phyloP scores from a whole-genome alignment of 2,888 invertebrate species.

The Biston betularia region DNA sequence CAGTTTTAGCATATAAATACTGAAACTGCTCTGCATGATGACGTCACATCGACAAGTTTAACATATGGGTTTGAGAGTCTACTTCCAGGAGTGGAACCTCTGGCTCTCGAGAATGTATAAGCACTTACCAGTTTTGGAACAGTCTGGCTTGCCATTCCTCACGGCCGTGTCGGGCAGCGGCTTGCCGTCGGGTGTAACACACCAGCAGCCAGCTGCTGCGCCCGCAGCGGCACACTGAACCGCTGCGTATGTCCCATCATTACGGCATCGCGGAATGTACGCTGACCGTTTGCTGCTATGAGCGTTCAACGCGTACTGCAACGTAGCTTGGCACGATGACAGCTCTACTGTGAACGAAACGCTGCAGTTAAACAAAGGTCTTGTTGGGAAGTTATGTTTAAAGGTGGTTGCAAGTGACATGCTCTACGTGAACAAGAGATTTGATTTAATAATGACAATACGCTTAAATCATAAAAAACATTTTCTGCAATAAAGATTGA shows the following conservation, averaged over 20 bases:
- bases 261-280: conserved; percentile 92
- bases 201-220: conserved; percentile 94
- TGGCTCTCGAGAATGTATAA: neutral
- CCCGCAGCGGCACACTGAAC: conserved; percentile 94
- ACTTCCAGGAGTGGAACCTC: neutral
- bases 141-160: conserved; percentile 89
- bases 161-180: conserved; percentile 93
- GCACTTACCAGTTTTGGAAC: conserved; percentile 81
- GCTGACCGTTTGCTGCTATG: conserved; percentile 76
- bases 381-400: neutral
- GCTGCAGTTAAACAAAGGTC: neutral
- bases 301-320: conserved; percentile 73
- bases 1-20: too few species aligned
- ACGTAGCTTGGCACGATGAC: conserved; percentile 82
- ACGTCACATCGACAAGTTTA: too few species aligned
- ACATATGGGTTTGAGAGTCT: too few species aligned
- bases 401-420: neutral
- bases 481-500: too few species aligned
- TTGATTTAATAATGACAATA: too few species aligned
- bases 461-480: too few species aligned
- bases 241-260: conserved; percentile 93
- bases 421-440: too few species aligned
- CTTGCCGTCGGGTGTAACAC: conserved; percentile 93
- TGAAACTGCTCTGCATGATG: too few species aligned
- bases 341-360: conserved; percentile 62